A percentile compares a stretch with the other conserved stretches of the same genome.
These are phyloP conservation scores for Hypomesus transpacificus DNA, from an alignment of 2,113 vertebrate species.

Conservation along the genomic window DNA sequence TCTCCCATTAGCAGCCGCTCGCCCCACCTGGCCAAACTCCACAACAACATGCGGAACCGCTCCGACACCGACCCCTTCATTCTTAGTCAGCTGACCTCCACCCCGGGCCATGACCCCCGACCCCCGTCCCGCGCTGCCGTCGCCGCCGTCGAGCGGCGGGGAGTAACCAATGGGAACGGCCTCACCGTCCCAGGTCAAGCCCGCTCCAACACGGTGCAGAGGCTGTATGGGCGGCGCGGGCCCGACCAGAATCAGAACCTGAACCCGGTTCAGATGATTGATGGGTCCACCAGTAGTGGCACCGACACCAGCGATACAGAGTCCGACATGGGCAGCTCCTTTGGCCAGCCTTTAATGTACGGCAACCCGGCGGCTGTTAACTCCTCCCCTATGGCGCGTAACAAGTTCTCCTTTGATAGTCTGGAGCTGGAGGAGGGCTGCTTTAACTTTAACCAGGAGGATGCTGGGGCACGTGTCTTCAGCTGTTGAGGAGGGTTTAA, in stretches of 20 bases:
- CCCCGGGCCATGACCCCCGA: conserved; percentile 54
- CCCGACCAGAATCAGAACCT: conserved; percentile 59
- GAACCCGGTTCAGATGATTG: conserved; percentile 75
- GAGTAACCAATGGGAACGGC: conserved; percentile 71
- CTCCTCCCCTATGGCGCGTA: conserved; percentile 64
- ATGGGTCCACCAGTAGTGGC: conserved; percentile 86
- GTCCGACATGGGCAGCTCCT: conserved; percentile 73
- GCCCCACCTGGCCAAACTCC: conserved; percentile 58
- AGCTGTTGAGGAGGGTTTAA: conserved; percentile 57
- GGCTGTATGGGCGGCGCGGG: conserved; percentile 51
- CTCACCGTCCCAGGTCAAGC: conserved; percentile 54
- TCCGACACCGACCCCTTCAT: conserved; percentile 87
- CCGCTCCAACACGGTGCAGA: conserved; percentile 63
- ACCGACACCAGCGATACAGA: conserved; percentile 86
- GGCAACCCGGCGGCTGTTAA: conserved; percentile 73
- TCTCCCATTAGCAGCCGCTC: conserved; percentile 66
- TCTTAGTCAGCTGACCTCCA: conserved; percentile 79
- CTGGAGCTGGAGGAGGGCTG: conserved; percentile 71
- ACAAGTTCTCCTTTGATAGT: conserved; percentile 70
- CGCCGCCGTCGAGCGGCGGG: conserved; percentile 62
- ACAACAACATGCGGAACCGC: conserved; percentile 71
- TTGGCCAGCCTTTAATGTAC: conserved; percentile 72
- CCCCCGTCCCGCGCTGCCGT: conserved; percentile 50
- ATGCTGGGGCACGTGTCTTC: conserved; percentile 66
- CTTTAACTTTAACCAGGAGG: conserved; percentile 75